Base-by-base conservation (phyloP, 2,888 invertebrate species). In the Mesopsocus fuscifrons region DNA sequence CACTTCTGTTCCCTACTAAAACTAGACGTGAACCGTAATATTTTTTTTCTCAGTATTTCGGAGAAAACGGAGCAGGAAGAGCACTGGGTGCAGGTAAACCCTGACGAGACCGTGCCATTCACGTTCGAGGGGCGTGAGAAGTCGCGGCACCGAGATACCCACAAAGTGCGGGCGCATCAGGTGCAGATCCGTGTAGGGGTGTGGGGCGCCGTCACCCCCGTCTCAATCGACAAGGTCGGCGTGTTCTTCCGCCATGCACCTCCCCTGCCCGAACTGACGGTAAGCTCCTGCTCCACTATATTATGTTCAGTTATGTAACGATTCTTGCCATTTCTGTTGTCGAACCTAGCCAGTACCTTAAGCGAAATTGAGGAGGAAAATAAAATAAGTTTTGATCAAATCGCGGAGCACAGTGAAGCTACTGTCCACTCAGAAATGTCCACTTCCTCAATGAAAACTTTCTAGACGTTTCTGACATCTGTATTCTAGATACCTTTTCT, bases 211-310 rank as follows among this genome's bases (percentile, higher is more conserved):
- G 74, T 88, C 41, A 76, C 79, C 50, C 89, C 95, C 1, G 82
- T 98, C 13, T 85, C 91, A 6, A 85, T 98, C 1, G 97, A 98
- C 62, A 79, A 85, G 59, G 94, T 95, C 17, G 97, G 97, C 2
- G 74, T 84, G 34, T 97, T 82, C 65, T 97, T 95, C 58, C 64
- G 87, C n/a, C 72, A 74, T 48, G 72, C 76, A 0, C 60, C 56
- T 23, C 60, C 65, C 6, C 62, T 64, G 47, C 50, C 57, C 35
- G 55, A 58, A 46, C 51, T 52, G 47, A 52, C 55, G 43, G 58
- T 59, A 51, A 51, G 54, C n/a, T n/a, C n/a, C n/a, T n/a, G n/a
- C n/a, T n/a, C n/a, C n/a, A n/a, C n/a, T n/a, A n/a, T 4, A 33
- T 9, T 4, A 9, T 33, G 9, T 9, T 17, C 9, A 33, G 5